Evolutionary conservation across 2,888 invertebrate species (phyloP), one percentile per base, ranked within the genome.

Genomic region (Trichogramma evanescens): DNA sequence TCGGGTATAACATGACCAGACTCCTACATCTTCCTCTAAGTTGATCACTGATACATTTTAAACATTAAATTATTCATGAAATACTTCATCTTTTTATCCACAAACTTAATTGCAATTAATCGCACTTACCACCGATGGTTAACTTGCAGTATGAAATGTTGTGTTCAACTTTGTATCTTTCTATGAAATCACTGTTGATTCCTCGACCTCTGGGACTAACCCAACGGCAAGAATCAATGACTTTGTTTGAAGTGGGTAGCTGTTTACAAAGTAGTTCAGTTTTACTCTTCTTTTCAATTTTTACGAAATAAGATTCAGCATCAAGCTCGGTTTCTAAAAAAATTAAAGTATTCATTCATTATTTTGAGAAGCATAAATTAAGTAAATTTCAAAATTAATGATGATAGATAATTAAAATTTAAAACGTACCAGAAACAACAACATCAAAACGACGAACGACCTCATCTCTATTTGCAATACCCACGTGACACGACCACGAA

Each of bases 141-240:
- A 75, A 65, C 55, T 58, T 59, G 66, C 74, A 74, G 51, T 63
- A 52, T 41, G 65, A 64, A 52, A 59, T 54, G 62, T 56, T 59
- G 46, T 56, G 62, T 54, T 54, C 54, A 51, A 65, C 65, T 6
- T 40, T 55, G 63, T 72, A 72, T 60, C 65, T 66, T 59, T 61
- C 54, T 53, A 65, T 56, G 42, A 39, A 38, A 55, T 59, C 51
- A 51, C 55, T 53, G 50, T 69, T 67, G 64, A 76, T 70, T 64
- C 72, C 72, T 44, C 63, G 63, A 62, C 74, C 73, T 59, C 70
- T 66, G 43, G 75, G 75, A 54, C 68, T 72, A 54, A 76, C 64
- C 75, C 75, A 75, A 53, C 74, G 70, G 58, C 76, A 76, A 55
- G 74, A 70, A 59, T 71, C 66, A 61, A 75, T 67, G 39, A 65